Evolutionary conservation across 2,888 invertebrate genomes (phyloP).

Genomic region (Ophion ellenae): DNA sequence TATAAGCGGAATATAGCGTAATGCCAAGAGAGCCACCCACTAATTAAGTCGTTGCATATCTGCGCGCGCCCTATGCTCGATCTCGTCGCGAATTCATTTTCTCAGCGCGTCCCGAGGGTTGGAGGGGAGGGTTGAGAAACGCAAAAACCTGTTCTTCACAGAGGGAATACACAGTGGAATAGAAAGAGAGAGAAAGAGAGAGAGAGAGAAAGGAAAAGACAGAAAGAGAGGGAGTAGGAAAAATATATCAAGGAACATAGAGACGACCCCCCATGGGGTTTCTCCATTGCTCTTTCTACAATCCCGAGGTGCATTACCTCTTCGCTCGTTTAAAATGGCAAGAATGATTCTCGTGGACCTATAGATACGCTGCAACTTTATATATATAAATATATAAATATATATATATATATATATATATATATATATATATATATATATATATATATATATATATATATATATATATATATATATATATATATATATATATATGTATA

Average conservation of each 20-base stretch:
- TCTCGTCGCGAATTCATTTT: constrained; percentile 60
- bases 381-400: too few relatives aligned
- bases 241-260: constrained; percentile 58
- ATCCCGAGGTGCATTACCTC: constrained; percentile 62
- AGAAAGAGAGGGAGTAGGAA: constrained; percentile 12
- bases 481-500: too few relatives aligned
- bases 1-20: constrained; percentile 31
- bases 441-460: neutral
- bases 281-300: constrained; percentile 62
- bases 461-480: too few relatives aligned
- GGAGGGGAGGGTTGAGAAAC: constrained; percentile 26
- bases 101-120: constrained; percentile 47
- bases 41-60: constrained; percentile 65
- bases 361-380: constrained; percentile 14
- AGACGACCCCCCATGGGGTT: constrained; percentile 62
- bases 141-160: constrained; percentile 32
- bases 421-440: neutral
- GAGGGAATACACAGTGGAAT: constrained; percentile 15
- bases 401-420: too few relatives aligned
- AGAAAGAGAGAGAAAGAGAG: constrained; percentile 7
- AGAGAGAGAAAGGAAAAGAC: constrained; percentile 10
- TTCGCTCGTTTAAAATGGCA: constrained; percentile 64
- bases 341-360: constrained; percentile 48
- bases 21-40: constrained; percentile 32
- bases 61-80: neutral